Evolutionary conservation across 2,113 vertebrate species (phyloP), one percentile per base, ranked within the genome.

Genomic region (Craseonycteris thonglongyai): DNA sequence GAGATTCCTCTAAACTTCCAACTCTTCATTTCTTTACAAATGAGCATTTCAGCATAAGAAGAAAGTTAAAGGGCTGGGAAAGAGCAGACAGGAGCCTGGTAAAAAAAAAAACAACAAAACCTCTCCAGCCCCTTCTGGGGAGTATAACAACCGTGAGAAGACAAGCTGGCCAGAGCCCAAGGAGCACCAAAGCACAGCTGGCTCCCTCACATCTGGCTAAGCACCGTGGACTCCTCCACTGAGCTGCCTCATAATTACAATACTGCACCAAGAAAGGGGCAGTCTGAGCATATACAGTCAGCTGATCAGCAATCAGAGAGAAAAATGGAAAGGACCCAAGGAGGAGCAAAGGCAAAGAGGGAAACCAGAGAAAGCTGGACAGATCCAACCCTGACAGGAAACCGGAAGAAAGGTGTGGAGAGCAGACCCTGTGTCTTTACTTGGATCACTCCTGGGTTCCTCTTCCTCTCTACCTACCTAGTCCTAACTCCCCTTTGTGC

Each of bases 121-220:
- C 93, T 96, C 90, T 94, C 5, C 94, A 97, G 96, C 86, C 95
- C 94, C 92, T 96, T 97, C 93, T 81, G 69, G 89, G 97, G 97
- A 98, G 95, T 82, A 47, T 94, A 95, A 97, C 97, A 97, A 97
- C 96, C 94, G 91, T 94, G 93, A 98, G 96, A 97, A 97, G 97
- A 96, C 42, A 97, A 97, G 97, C 97, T 98, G 98, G 98, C 98
- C 81, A 68, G 93, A 96, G 93, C 98, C 97, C 97, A 97, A 97
- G 2, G 15, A 96, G 95, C 95, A 97, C 71, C 0, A 97, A 81
- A 85, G 87, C 26, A n/a, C 13, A 33, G 98, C 97, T 97, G 98
- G 98, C 97, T 99, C 99, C 63, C 98, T 99, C 99, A 99, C 99
- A 99, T 99, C 99, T 99, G 99, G 99, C 98, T 99, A 99, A 99